A percentile compares a stretch with the other conserved stretches of the same genome.
phyloP scores from a whole-genome alignment of 2,797 vertebrate genomes.

The Neosilurus mollespiculum region DNA sequence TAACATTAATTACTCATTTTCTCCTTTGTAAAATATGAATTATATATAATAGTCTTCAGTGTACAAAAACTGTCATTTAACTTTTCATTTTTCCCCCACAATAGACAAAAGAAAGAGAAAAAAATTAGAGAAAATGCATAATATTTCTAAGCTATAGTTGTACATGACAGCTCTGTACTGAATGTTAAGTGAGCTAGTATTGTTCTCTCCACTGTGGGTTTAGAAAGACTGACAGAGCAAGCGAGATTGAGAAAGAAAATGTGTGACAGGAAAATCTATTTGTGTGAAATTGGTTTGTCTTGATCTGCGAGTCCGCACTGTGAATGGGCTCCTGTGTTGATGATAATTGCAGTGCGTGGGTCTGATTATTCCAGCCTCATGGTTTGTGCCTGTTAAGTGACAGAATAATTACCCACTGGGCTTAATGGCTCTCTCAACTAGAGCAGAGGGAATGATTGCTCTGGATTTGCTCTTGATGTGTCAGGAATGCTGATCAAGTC shows the following conservation, averaged over 20 bases:
- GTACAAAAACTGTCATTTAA: neutral
- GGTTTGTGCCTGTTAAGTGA: constrained; percentile 69
- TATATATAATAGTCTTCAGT: neutral
- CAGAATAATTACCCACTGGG: constrained; percentile 73
- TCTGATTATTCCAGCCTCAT: constrained; percentile 59
- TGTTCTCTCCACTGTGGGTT: constrained; percentile 36
- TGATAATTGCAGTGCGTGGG: constrained; percentile 64
- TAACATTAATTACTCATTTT: neutral
- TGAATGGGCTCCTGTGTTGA: constrained; percentile 58
- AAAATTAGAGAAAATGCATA: constrained; percentile 14
- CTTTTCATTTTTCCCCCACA: constrained; percentile 24
- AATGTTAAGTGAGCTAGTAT: constrained; percentile 52
- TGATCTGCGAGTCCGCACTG: constrained; percentile 42
- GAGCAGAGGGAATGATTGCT: constrained; percentile 63
- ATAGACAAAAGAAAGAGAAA: constrained; percentile 17
- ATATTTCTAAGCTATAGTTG: constrained; percentile 51
- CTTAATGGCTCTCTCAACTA: constrained; percentile 60
- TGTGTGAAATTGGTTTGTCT: constrained; percentile 58
- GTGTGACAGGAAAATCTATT: constrained; percentile 53
- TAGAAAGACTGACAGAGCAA: constrained; percentile 34
- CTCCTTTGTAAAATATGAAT: neutral
- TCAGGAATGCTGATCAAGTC: constrained; percentile 69
- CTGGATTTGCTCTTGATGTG: constrained; percentile 64
- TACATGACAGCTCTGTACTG: constrained; percentile 46
- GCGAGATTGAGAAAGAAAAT: constrained; percentile 35